Evolutionary conservation across 2,113 vertebrate genomes (phyloP).

Genomic region (Agelaius tricolor): DNA sequence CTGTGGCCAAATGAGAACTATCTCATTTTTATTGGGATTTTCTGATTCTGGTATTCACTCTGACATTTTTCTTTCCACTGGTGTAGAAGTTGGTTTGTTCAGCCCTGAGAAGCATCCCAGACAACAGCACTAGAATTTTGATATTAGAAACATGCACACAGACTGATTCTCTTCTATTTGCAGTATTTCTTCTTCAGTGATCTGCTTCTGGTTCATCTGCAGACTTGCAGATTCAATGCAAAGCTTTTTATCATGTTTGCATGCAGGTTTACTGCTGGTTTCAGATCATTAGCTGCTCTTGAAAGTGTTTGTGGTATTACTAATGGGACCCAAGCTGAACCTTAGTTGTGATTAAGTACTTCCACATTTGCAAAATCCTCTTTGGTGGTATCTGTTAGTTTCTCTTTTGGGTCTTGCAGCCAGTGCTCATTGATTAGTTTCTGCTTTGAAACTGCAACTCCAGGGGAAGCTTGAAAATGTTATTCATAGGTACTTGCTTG

Average conservation of each 20-base stretch:
- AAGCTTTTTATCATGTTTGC: constrained; percentile 21
- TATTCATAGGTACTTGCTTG: constrained; percentile 33
- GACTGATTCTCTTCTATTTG: neutral
- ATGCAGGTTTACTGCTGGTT: constrained; percentile 20
- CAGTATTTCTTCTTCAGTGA: constrained; percentile 8
- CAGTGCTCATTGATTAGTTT: neutral
- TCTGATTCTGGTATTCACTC: neutral
- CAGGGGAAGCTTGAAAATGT: constrained; percentile 9
- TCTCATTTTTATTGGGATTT: neutral
- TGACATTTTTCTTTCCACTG: neutral
- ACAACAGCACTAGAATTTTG: neutral
- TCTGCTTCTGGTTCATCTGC: constrained; percentile 9
- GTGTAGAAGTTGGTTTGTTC: neutral
- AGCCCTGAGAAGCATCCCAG: neutral
- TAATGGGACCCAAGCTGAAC: constrained; percentile 1
- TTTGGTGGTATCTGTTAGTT: neutral
- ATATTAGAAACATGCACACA: neutral
- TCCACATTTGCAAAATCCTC: constrained; percentile 1
- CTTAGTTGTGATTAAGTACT: constrained; percentile 14
- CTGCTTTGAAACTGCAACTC: neutral
- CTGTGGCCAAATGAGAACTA: neutral
- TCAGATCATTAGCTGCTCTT: constrained; percentile 30
- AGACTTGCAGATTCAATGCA: constrained; percentile 6
- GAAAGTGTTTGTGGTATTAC: constrained; percentile 23
- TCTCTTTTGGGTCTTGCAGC: neutral